Evolutionary conservation across 2,888 invertebrate genomes (phyloP).

Genomic region (Pollenia griseotomentosa): DNA sequence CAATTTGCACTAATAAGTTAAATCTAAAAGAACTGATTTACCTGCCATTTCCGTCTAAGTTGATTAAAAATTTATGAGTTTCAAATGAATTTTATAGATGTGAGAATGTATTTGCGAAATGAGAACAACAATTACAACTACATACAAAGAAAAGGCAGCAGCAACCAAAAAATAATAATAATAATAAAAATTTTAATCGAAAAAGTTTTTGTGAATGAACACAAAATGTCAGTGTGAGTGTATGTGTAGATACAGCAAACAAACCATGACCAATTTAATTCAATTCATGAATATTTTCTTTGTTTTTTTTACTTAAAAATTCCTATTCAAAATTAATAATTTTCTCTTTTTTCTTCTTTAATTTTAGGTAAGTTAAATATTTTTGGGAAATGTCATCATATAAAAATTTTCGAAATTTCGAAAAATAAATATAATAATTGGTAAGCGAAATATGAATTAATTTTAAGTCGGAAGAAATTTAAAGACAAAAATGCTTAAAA

Average conservation of each 20-base stretch:
- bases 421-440: constrained; percentile 25
- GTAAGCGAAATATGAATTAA: constrained; percentile 50
- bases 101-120: constrained; percentile 1
- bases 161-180: constrained; percentile 11
- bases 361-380: constrained; percentile 63
- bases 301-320: constrained; percentile 10
- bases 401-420: constrained; percentile 18
- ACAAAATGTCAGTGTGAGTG: background rate
- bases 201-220: constrained; percentile 33
- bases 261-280: constrained; percentile 53
- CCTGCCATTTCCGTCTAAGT: constrained; percentile 74
- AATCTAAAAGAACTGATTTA: constrained; percentile 59
- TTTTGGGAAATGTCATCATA: constrained; percentile 21
- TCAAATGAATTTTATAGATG: constrained; percentile 69
- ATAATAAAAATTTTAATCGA: constrained; percentile 34
- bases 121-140: background rate
- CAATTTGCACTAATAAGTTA: constrained; percentile 59
- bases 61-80: constrained; percentile 77
- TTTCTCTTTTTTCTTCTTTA: constrained; percentile 51
- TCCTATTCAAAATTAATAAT: constrained; percentile 40
- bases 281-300: constrained; percentile 8
- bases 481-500: background rate
- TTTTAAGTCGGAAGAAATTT: constrained; percentile 5
- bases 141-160: constrained; percentile 15
- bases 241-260: background rate